Base-by-base conservation (phyloP, 2,797 vertebrate genomes). In the Enteromius afrohamiltoni region DNA sequence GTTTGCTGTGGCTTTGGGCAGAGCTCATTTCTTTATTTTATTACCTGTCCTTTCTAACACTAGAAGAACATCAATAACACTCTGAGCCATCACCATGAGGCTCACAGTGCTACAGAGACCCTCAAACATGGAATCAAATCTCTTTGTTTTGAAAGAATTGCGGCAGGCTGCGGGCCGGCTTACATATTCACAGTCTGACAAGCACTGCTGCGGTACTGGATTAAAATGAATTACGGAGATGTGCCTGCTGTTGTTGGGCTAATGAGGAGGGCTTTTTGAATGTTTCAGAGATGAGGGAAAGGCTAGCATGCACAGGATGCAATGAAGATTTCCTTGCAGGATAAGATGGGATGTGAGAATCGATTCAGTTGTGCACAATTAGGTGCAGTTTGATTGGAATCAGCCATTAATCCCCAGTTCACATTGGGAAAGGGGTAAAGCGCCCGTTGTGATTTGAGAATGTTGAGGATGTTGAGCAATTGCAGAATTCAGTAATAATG, bases 21-120 rank as follows among this genome's bases (percentile, higher is more conserved):
- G 88, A 85, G 68, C 65, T 78, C 40, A 87, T 88, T 92, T 88
- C 83, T 89, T 91, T 80, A 91, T 93, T 91, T 92, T 86, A 93
- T 92, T 91, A 92, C 86, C 88, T 92, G 88, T 90, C 87, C 67
- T 87, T 51, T 65, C 87, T 87, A 83, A 89, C 78, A 86, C 34
- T 51, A 79, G 71, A 82, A 91, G 77, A 75, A 42, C 79, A 88
- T 91, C 83, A 79, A 89, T 92, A 90, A 89, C 89, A 79, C 85
- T 89, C 85, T 67, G 86, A 87, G 88, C 81, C 60, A 53, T 82
- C 69, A 77, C 47, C 60, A 74, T 14, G n/a, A 69, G 71, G 83
- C 84, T 75, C 10, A 77, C 47, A 69, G 34, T n/a, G 34, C 74
- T n/a, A 69, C 74, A 60, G 49, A 67, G 31, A 40, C 2, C 31